Base-by-base conservation (phyloP, 1,140 invertebrate genomes). In the Zaprionus camerounensis region DNA sequence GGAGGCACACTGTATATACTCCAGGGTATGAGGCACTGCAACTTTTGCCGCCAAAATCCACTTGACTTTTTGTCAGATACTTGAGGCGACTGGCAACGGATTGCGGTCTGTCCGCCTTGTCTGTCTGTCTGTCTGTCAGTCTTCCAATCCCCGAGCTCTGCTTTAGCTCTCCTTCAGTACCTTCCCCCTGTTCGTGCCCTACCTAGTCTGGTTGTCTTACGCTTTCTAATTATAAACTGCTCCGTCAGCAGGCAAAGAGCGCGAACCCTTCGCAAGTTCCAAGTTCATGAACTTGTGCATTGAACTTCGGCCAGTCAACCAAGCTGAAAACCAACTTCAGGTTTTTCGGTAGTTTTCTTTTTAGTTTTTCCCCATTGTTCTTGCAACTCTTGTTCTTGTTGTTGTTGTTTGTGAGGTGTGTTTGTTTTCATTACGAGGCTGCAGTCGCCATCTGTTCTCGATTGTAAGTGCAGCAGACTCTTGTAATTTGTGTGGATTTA, bases 281-380 rank as follows among this genome's bases (percentile, higher is more conserved):
- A 88, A 88, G 85, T 88, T 88, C 84, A 90, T 88, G 84, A 88
- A 88, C 84, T 88, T 88, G 81, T 81, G 78, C 85, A 90, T 88
- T 88, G 84, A 88, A 88, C 84, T 87, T 87, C 81, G 49, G 82
- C 57, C 65, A 83, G 56, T 55, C 74, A 84, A 66, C 73, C 63
- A 76, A 84, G 78, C 63, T 78, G 78, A 76, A 70, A 75, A 62
- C 61, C 58, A 68, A 67, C 69, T 65, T 44, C 22, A 64, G 28
- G 61, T 56, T 81, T 73, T 26, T n/a, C 59, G 62, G 65, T 70
- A 68, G 49, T 68, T 80, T 71, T 68, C 64, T 66, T 73, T 58
- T 49, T 55, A 64, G 49, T 63, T 68, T 65, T 71, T 79, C 24
- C 53, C 36, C 53, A 56, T 58, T 67, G 17, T 62, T 31, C 58